These are phyloP conservation scores for Enteromius thamalakanensis DNA, from an alignment of 2,797 vertebrate species.

Conservation along the genomic window DNA sequence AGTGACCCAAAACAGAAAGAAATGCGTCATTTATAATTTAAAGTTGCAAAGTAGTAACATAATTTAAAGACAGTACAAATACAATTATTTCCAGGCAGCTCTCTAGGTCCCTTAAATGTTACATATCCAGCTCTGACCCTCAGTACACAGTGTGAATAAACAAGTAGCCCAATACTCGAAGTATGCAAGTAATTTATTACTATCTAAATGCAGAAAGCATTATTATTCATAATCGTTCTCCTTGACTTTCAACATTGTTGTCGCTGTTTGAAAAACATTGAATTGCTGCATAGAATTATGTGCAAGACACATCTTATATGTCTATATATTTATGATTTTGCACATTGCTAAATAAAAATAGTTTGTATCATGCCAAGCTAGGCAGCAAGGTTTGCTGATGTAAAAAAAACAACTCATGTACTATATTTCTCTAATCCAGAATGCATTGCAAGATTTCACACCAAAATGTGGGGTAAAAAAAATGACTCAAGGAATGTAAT, in stretches of 20 bases:
- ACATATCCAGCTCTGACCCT: constrained; percentile 47
- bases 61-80: constrained; percentile 50
- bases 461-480: not conserved
- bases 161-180: constrained; percentile 37
- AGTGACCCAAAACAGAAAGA: constrained; percentile 32
- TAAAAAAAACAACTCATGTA: not conserved
- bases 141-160: constrained; percentile 49
- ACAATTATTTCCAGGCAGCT: constrained; percentile 59
- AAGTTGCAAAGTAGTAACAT: constrained; percentile 55
- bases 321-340: not conserved
- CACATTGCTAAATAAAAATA: not conserved
- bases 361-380: not conserved
- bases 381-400: not conserved
- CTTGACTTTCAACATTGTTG: constrained; percentile 37
- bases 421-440: not conserved
- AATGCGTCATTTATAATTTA: constrained; percentile 44
- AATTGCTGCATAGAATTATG: constrained; percentile 31
- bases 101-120: constrained; percentile 47
- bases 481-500: not conserved
- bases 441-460: not conserved
- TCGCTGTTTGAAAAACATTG: constrained; percentile 18
- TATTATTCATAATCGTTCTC: constrained; percentile 44
- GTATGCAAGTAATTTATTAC: constrained; percentile 38
- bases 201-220: constrained; percentile 52
- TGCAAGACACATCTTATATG: not conserved